These are phyloP conservation scores for Tupaia chinensis DNA, from an alignment of 2,113 vertebrate genomes.

Conservation along the genomic window DNA sequence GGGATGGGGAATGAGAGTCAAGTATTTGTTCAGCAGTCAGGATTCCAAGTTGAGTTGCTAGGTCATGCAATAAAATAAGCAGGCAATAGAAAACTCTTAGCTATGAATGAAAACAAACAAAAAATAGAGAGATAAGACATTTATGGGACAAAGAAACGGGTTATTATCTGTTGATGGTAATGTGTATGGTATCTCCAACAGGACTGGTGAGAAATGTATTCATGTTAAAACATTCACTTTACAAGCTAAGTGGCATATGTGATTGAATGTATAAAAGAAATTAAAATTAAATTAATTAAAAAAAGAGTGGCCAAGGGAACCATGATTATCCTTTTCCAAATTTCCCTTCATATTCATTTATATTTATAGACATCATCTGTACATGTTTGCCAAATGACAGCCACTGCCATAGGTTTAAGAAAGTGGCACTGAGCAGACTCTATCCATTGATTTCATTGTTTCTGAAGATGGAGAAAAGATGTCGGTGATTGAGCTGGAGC, in stretches of 20 bases:
- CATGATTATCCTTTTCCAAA: neutral
- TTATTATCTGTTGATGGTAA: too few relatives aligned
- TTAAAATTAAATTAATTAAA: too few relatives aligned
- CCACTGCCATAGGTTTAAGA: neutral
- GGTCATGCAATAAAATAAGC: neutral
- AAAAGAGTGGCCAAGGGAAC: neutral
- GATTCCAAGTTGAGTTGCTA: neutral
- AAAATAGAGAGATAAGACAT: too few relatives aligned
- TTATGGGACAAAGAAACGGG: too few relatives aligned
- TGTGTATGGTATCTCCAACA: too few relatives aligned
- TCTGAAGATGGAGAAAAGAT: neutral
- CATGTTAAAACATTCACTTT: too few relatives aligned
- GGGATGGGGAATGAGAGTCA: neutral
- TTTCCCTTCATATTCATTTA: neutral
- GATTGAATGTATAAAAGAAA: too few relatives aligned
- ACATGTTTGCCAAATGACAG: neutral
- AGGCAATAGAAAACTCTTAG: neutral
- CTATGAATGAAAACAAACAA: neutral
- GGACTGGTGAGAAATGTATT: too few relatives aligned
- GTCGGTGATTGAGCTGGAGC: neutral
- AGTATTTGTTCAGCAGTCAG: neutral
- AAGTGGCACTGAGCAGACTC: neutral
- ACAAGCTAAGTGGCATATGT: too few relatives aligned
- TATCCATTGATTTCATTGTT: neutral
- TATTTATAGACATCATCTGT: neutral